A percentile compares a stretch with the other conserved stretches of the same genome.
These are phyloP conservation scores for Acridotheres tristis DNA, from an alignment of 2,797 vertebrate species.

Conservation along the genomic window DNA sequence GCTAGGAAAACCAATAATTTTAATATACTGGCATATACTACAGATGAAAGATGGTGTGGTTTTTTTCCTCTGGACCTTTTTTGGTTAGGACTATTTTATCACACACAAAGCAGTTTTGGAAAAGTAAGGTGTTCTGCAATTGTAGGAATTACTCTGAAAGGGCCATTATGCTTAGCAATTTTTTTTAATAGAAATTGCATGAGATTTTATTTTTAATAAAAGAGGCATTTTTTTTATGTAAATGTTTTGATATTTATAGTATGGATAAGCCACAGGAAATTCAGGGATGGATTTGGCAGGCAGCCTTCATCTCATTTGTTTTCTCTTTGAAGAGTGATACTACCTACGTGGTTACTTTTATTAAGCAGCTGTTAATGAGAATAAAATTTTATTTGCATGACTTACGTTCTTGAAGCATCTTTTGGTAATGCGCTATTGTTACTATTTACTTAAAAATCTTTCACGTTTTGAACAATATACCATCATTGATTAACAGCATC, in stretches of 20 bases:
- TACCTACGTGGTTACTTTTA: background rate
- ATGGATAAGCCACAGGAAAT: background rate
- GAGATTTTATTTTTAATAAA: background rate
- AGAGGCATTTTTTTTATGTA: background rate
- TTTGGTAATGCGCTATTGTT: background rate
- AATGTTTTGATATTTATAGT: background rate
- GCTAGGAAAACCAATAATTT: background rate
- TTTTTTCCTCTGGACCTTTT: background rate
- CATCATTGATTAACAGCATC: background rate
- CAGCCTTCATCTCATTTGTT: background rate
- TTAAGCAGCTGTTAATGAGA: background rate
- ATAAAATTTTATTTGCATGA: background rate
- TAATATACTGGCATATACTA: background rate
- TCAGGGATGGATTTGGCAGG: background rate
- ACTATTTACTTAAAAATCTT: background rate
- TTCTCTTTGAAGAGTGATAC: background rate
- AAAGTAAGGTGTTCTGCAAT: background rate
- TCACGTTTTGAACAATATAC: background rate
- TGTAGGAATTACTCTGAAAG: background rate
- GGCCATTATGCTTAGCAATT: background rate
- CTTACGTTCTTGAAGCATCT: background rate
- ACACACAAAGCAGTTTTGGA: background rate
- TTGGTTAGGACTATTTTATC: background rate
- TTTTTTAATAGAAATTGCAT: background rate
- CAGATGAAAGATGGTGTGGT: background rate